Percentiles rank a stretch among this genome's conserved stretches.
These are phyloP conservation scores for Drosophila sucinea DNA, from an alignment of 1,140 invertebrate genomes.

Conservation along the genomic window DNA sequence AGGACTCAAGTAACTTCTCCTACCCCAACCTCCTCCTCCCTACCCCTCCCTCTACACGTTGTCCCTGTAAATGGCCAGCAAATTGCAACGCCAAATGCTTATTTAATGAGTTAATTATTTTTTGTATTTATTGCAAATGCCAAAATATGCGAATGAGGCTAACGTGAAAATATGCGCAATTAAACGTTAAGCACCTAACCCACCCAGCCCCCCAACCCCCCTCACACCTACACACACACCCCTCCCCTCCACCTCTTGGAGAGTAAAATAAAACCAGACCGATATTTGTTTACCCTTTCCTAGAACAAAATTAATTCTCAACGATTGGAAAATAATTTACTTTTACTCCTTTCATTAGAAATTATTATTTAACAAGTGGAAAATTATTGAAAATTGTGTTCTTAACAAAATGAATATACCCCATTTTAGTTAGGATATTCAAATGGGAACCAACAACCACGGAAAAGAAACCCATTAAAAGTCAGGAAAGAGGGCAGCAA, in stretches of 20 bases:
- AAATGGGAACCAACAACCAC: conserved; percentile 4
- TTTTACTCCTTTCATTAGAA: too few species aligned
- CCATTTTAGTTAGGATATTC: neutral
- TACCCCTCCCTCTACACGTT: neutral
- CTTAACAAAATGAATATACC: neutral
- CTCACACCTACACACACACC: conserved; percentile 1
- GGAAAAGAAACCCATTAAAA: conserved; percentile 41
- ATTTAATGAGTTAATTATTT: conserved; percentile 82
- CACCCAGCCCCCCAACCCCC: neutral
- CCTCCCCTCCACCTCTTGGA: neutral
- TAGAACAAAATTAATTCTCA: too few species aligned
- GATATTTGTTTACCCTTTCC: neutral
- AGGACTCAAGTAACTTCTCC: conserved; percentile 10
- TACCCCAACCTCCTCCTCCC: neutral
- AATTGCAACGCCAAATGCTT: conserved; percentile 77
- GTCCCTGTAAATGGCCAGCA: conserved; percentile 25
- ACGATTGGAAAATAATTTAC: neutral
- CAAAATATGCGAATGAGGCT: conserved; percentile 54
- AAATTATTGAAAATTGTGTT: too few species aligned
- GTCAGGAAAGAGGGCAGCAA: conserved; percentile 10
- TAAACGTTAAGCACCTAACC: conserved; percentile 49
- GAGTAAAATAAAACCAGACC: neutral
- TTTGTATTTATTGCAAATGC: conserved; percentile 73
- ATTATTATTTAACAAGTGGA: too few species aligned
- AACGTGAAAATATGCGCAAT: conserved; percentile 72